Conservation (phyloP, 2,888 invertebrate species). For the Eurois occulta region DNA sequence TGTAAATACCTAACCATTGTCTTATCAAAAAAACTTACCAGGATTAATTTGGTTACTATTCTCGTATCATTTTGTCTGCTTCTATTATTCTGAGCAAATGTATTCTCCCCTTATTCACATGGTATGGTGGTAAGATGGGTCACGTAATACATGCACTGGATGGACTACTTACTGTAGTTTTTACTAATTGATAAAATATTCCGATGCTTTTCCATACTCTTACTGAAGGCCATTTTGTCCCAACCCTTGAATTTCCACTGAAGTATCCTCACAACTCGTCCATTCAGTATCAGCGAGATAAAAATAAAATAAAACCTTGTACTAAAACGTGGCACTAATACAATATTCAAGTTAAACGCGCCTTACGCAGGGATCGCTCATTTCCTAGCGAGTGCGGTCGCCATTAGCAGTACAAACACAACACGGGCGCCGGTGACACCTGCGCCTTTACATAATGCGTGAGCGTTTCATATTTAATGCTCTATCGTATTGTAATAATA, state of each 20-base stretch:
- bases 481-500: constrained; percentile 64
- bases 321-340: constrained; percentile 37
- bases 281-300: constrained; percentile 19
- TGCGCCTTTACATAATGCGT: constrained; percentile 75
- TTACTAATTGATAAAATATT: neutral
- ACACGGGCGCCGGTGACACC: constrained; percentile 82
- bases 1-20: neutral
- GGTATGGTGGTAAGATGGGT: too few relatives aligned
- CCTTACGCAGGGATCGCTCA: constrained; percentile 74
- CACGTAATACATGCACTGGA: neutral
- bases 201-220: neutral
- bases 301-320: constrained; percentile 26
- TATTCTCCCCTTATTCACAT: neutral
- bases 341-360: constrained; percentile 65
- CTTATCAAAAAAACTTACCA: neutral
- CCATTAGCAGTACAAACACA: constrained; percentile 87
- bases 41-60: neutral
- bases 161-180: neutral
- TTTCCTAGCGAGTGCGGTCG: constrained; percentile 78
- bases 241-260: neutral
- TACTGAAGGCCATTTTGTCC: neutral
- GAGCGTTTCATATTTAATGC: constrained; percentile 72
- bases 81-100: neutral
- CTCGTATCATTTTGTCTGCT: neutral
- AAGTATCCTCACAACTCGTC: constrained; percentile 7